phyloP scores from a whole-genome alignment of 2,888 invertebrate genomes.

The Exephanes ischioxanthus region DNA sequence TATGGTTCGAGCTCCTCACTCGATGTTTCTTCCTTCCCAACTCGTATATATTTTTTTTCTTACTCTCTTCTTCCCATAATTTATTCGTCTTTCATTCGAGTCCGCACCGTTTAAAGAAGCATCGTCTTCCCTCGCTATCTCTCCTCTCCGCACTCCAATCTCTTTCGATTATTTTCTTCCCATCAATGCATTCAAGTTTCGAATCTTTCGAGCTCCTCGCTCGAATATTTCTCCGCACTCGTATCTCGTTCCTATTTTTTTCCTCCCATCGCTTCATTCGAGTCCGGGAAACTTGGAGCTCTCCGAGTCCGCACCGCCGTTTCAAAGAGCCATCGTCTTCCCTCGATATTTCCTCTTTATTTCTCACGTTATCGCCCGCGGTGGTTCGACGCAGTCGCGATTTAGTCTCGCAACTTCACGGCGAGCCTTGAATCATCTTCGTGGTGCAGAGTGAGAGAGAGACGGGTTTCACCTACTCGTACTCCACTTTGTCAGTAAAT shows the following conservation, averaged over 20 bases:
- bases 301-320: neutral
- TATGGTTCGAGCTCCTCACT: neutral
- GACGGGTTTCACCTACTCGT: conserved; percentile 4
- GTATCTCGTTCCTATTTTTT: neutral
- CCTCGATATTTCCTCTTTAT: neutral
- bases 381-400: neutral
- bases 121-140: neutral
- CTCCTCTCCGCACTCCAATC: neutral
- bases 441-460: neutral
- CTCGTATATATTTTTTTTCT: too few relatives aligned
- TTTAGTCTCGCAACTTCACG: neutral
- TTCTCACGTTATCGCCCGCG: neutral
- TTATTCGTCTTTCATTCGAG: neutral
- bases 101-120: neutral
- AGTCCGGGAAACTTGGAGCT: neutral
- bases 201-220: too few relatives aligned
- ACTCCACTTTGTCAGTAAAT: conserved; percentile 6
- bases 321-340: neutral
- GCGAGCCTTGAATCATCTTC: neutral
- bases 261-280: neutral
- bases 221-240: too few relatives aligned
- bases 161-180: neutral
- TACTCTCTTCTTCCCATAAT: too few relatives aligned
- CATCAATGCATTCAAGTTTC: neutral
- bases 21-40: too few relatives aligned